A percentile compares a stretch with the other conserved stretches of the same genome.
Conservation (phyloP, 2,797 vertebrate species). For the Leuciscus waleckii region DNA sequence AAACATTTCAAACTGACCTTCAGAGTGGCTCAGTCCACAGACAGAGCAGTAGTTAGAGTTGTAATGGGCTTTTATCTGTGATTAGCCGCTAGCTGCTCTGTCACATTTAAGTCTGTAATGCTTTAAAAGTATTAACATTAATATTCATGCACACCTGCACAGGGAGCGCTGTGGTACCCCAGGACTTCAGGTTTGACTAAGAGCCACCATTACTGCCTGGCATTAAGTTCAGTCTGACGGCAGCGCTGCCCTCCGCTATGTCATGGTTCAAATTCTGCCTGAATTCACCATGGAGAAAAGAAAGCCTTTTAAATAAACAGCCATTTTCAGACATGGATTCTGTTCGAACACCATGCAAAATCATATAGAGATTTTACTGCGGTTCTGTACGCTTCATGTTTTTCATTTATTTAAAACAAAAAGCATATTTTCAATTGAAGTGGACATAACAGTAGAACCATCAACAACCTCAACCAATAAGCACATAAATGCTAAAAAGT, state of each 20-base stretch:
- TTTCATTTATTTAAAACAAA: conserved; percentile 14
- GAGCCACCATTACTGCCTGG: conserved; percentile 78
- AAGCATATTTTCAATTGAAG: conserved; percentile 12
- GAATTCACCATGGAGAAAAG: conserved; percentile 24
- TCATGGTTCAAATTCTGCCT: conserved; percentile 50
- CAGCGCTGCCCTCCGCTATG: conserved; percentile 28
- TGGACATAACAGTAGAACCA: not conserved
- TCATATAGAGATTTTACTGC: conserved; percentile 16
- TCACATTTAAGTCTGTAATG: conserved; percentile 75
- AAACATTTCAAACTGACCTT: conserved; percentile 85
- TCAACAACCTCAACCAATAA: conserved; percentile 13
- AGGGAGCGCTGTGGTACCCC: conserved; percentile 74
- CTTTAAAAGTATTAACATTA: conserved; percentile 87
- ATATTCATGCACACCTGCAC: conserved; percentile 83
- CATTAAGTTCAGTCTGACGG: conserved; percentile 56
- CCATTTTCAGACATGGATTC: conserved; percentile 7
- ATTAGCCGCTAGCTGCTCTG: conserved; percentile 72
- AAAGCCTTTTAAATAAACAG: conserved; percentile 25
- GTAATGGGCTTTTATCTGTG: conserved; percentile 84
- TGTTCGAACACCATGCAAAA: conserved; percentile 19
- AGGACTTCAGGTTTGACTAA: conserved; percentile 76
- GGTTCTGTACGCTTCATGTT: not conserved
- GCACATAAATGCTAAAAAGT: not conserved
- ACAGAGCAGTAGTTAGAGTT: conserved; percentile 71
- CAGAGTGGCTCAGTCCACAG: conserved; percentile 78